Evolutionary conservation across 1,140 invertebrate species (phyloP).

Genomic region (Papilio aristodemus): DNA sequence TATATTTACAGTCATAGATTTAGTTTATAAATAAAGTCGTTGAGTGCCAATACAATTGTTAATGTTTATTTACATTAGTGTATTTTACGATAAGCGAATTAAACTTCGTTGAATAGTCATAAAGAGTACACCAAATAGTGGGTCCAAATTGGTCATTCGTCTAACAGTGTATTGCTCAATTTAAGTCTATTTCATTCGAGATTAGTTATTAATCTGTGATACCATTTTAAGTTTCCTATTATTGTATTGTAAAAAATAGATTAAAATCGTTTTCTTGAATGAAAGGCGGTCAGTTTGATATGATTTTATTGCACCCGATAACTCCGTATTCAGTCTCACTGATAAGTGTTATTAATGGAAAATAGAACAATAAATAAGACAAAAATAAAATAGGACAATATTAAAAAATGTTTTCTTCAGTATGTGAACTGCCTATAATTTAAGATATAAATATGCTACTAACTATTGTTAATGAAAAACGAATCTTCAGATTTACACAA

Average conservation of each 20-base stretch:
- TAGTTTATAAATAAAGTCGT: background rate
- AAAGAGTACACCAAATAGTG: no score
- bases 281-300: slow-evolving; percentile 2
- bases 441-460: no score
- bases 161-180: no score
- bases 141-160: no score
- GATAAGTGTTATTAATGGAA: no score
- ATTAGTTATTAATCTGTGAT: no score
- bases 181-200: no score
- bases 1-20: background rate
- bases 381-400: background rate
- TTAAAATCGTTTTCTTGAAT: background rate
- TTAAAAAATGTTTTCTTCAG: background rate
- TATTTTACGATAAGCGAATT: background rate
- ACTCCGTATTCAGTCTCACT: background rate
- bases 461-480: no score
- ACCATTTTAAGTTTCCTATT: background rate
- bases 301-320: slow-evolving; percentile 8
- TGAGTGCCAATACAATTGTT: background rate
- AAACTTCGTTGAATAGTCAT: no score
- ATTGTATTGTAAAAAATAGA: background rate
- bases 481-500: no score
- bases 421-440: background rate
- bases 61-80: background rate
- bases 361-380: background rate